A percentile compares a stretch with the other conserved stretches of the same genome.
phyloP scores from a whole-genome alignment of 2,113 vertebrate species.

The Vulpes ferrilata region DNA sequence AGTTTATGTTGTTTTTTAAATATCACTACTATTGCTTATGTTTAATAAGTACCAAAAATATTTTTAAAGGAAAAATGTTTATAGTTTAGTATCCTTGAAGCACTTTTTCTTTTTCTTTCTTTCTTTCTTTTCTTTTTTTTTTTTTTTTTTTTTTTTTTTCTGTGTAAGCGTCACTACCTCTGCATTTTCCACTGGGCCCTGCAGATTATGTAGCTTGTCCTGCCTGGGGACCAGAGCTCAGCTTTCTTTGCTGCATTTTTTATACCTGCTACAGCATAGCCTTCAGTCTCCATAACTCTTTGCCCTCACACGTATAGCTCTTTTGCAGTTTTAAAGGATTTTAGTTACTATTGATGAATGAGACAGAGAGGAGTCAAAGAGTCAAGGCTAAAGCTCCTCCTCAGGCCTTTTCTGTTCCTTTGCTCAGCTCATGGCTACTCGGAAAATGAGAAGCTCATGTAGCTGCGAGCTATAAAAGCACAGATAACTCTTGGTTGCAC shows the following conservation, averaged over 20 bases:
- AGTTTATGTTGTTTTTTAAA: background rate
- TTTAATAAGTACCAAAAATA: background rate
- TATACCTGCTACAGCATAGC: background rate
- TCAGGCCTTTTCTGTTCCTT: background rate
- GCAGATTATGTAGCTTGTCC: background rate
- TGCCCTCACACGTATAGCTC: background rate
- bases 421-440: background rate
- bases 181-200: background rate
- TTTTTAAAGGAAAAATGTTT: background rate
- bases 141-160: no score
- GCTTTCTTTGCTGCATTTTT: background rate
- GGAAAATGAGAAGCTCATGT: background rate
- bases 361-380: background rate
- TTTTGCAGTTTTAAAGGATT: background rate
- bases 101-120: background rate
- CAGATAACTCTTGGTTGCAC: background rate
- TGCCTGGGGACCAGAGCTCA: background rate
- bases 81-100: background rate
- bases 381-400: background rate
- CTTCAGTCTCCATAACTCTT: background rate
- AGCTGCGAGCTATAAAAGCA: background rate
- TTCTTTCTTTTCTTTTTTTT: no score
- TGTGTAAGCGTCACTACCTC: rapidly evolving
- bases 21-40: background rate
- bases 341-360: background rate